phyloP scores from a whole-genome alignment of 2,888 invertebrate species.

The Capitulum mitella region DNA sequence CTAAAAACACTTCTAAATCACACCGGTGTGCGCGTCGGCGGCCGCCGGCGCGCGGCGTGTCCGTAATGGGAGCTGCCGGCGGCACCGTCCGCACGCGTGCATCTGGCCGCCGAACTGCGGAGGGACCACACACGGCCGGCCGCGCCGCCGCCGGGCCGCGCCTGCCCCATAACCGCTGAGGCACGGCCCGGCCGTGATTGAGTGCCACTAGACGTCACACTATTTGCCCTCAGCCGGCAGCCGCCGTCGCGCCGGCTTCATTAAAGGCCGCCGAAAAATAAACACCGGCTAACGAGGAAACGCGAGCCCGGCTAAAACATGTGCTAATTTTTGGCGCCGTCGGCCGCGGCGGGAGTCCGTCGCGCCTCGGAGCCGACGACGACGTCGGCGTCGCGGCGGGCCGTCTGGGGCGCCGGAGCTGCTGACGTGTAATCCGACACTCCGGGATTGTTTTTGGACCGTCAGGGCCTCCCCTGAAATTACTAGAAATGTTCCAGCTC shows the following conservation, averaged over 20 bases:
- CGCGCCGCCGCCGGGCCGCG: neutral
- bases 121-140: neutral
- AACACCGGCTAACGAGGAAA: slow-evolving; percentile 15
- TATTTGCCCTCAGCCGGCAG: neutral
- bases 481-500: no score
- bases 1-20: slow-evolving; percentile 8
- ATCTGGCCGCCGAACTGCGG: neutral
- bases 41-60: neutral
- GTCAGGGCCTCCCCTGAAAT: no score
- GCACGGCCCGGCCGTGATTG: neutral
- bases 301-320: neutral
- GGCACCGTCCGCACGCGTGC: neutral
- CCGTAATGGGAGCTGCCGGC: neutral
- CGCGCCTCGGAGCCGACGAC: neutral
- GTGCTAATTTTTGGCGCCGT: slow-evolving; percentile 20
- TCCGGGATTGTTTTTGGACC: no score
- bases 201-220: neutral
- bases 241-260: slow-evolving; percentile 1
- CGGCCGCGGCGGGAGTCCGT: neutral
- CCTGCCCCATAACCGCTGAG: neutral
- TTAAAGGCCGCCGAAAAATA: slow-evolving; percentile 1
- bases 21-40: neutral
- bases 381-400: neutral
- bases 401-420: neutral
- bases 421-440: no score